Evolutionary conservation across 2,888 invertebrate species (phyloP).

Genomic region (Lapara coniferarum): DNA sequence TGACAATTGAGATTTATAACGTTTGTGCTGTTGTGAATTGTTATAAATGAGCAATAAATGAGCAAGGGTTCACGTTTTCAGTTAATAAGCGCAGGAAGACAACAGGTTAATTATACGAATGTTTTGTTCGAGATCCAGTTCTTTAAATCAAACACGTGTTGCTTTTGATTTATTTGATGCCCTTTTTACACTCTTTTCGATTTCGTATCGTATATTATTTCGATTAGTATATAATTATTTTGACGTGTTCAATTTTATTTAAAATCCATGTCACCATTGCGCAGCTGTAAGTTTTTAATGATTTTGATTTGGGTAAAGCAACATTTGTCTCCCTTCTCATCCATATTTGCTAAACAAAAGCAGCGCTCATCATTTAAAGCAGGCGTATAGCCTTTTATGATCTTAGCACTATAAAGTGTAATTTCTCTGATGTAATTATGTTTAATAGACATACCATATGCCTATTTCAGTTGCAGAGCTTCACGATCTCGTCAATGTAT

Average conservation of each 20-base stretch:
- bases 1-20: constrained; percentile 27
- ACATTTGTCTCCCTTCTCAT: no score
- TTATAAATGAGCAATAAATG: constrained; percentile 23
- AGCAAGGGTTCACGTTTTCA: constrained; percentile 20
- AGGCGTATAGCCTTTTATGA: no score
- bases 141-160: constrained; percentile 4
- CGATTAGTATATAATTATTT: neutral
- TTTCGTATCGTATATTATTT: no score
- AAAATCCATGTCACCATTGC: no score
- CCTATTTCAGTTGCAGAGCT: neutral
- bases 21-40: constrained; percentile 8
- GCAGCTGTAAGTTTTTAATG: neutral
- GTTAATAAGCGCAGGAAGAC: constrained; percentile 22
- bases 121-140: neutral
- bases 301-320: no score
- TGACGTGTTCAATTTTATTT: neutral
- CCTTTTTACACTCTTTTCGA: neutral
- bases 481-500: neutral
- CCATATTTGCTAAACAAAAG: no score
- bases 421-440: neutral
- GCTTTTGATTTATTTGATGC: constrained; percentile 10
- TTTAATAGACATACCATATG: neutral
- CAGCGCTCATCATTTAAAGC: no score
- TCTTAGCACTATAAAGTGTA: neutral
- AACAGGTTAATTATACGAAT: constrained; percentile 15